phyloP scores from a whole-genome alignment of 2,113 vertebrate species.

The Microcebus murinus region DNA sequence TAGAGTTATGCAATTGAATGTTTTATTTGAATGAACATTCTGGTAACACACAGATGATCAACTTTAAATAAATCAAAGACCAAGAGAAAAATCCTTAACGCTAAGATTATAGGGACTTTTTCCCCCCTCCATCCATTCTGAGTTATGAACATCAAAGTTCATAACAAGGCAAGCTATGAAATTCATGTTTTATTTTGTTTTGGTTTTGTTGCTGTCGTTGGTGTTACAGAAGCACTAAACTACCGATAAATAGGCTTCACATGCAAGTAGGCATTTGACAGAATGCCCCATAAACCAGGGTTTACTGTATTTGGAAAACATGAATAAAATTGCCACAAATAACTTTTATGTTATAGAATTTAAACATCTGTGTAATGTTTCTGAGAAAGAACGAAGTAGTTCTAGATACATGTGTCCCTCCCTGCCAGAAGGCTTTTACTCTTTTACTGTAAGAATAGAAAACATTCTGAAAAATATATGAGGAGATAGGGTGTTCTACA shows the following conservation, averaged over 20 bases:
- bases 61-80: background rate
- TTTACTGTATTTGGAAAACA: background rate
- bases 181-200: background rate
- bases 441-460: background rate
- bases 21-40: background rate
- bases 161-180: background rate
- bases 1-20: background rate
- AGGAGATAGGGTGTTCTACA: conserved; percentile 25
- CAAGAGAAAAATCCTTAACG: background rate
- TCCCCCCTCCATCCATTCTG: background rate
- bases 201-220: background rate
- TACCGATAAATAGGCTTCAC: background rate
- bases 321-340: background rate
- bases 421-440: background rate
- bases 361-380: background rate
- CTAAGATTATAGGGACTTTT: background rate
- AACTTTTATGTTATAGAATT: background rate
- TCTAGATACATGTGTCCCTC: background rate
- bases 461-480: conserved; percentile 39
- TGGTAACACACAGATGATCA: background rate
- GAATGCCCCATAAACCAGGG: background rate
- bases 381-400: conserved; percentile 8
- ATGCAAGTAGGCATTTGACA: background rate
- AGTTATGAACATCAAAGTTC: background rate
- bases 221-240: background rate